Evolutionary conservation across 2,888 invertebrate species (phyloP).

Genomic region (Mesochorus sp.): DNA sequence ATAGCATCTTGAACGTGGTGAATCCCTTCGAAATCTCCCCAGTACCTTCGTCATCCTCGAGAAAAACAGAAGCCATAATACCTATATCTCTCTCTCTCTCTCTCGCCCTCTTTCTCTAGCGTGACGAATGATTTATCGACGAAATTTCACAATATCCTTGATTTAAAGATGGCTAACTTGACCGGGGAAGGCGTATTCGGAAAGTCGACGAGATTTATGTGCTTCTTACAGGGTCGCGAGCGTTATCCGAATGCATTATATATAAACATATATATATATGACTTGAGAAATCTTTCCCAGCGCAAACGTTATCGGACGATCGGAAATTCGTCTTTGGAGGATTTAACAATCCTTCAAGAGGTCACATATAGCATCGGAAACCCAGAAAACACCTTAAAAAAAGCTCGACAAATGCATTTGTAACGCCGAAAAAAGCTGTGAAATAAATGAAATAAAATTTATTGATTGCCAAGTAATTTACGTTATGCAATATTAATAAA

Average conservation of each 20-base stretch:
- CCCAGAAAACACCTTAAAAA: too few species aligned
- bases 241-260: neutral
- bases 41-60: slow-evolving; percentile 18
- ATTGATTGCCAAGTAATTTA: too few species aligned
- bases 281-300: slow-evolving; percentile 11
- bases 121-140: slow-evolving; percentile 50
- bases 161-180: slow-evolving; percentile 60
- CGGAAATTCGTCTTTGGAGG: slow-evolving; percentile 8
- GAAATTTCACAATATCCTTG: slow-evolving; percentile 58
- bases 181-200: slow-evolving; percentile 35
- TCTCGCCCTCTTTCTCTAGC: too few species aligned
- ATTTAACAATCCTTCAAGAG: neutral
- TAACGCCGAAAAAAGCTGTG: too few species aligned
- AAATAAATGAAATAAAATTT: too few species aligned
- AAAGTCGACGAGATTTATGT: slow-evolving; percentile 58
- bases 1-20: neutral
- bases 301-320: slow-evolving; percentile 9
- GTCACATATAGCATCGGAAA: too few species aligned
- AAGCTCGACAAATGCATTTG: too few species aligned
- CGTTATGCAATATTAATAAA: too few species aligned
- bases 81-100: neutral
- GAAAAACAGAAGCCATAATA: slow-evolving; percentile 28
- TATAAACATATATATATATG: slow-evolving; percentile 2
- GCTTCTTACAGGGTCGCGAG: slow-evolving; percentile 1
- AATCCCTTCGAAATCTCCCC: slow-evolving; percentile 1